phyloP scores from a whole-genome alignment of 1,140 invertebrate species.

The Aphelenchoides avenae region DNA sequence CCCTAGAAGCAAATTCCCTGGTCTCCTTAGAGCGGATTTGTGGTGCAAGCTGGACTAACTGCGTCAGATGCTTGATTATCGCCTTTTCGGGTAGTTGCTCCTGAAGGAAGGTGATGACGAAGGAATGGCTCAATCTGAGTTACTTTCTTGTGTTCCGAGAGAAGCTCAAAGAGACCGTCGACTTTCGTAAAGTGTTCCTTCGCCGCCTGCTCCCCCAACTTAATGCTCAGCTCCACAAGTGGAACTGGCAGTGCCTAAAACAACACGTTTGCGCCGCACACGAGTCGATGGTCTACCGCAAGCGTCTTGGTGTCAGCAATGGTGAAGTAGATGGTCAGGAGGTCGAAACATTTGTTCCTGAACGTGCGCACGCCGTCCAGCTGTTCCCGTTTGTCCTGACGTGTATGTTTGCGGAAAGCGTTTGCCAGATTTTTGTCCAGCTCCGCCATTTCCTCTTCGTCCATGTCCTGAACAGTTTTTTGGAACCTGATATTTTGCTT shows the following conservation, averaged over 20 bases:
- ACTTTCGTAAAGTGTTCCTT: background rate
- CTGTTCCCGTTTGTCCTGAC: background rate
- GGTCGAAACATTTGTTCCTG: background rate
- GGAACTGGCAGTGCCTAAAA: background rate
- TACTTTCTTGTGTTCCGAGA: background rate
- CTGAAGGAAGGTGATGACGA: too few relatives aligned
- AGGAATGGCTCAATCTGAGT: too few relatives aligned
- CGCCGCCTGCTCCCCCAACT: background rate
- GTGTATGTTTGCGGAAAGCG: background rate
- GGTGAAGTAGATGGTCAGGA: constrained; percentile 3
- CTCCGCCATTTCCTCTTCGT: constrained; percentile 10
- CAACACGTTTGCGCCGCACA: too few relatives aligned
- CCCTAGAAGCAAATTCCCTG: too few relatives aligned
- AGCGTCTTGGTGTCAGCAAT: background rate
- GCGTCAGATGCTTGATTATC: too few relatives aligned
- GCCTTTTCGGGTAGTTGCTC: too few relatives aligned
- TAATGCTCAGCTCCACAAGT: background rate
- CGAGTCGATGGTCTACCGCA: too few relatives aligned
- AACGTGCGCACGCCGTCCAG: background rate
- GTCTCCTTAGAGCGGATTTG: too few relatives aligned
- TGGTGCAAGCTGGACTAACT: too few relatives aligned
- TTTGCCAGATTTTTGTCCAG: constrained; percentile 2
- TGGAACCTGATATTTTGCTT: background rate
- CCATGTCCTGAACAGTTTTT: constrained; percentile 2
- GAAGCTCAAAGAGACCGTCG: background rate